Evolutionary conservation across 2,888 invertebrate species (phyloP).

Genomic region (Hermodice carunculata): DNA sequence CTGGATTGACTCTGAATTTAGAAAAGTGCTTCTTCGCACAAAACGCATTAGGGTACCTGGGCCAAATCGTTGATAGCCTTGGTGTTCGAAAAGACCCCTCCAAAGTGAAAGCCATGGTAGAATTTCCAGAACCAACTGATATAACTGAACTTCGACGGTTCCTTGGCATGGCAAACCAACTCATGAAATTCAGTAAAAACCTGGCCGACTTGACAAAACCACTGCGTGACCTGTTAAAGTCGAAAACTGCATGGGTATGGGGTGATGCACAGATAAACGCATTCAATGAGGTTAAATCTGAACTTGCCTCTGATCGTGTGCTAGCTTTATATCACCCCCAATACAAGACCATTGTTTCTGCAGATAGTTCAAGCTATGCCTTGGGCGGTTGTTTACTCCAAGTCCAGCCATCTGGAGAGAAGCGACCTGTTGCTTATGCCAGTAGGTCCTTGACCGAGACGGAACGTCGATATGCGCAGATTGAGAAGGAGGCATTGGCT

Average conservation of each 20-base stretch:
- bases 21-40: constrained; percentile 38
- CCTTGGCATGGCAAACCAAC: constrained; percentile 38
- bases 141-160: constrained; percentile 22
- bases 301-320: constrained; percentile 49
- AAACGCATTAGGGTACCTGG: constrained; percentile 28
- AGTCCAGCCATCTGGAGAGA: constrained; percentile 21
- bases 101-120: constrained; percentile 19
- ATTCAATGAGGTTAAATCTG: constrained; percentile 52
- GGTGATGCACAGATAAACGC: constrained; percentile 37
- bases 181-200: constrained; percentile 24
- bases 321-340: constrained; percentile 56
- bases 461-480: constrained; percentile 56
- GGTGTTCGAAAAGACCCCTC: constrained; percentile 29
- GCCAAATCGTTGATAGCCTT: constrained; percentile 27
- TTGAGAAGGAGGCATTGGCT: constrained; percentile 18
- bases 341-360: constrained; percentile 39
- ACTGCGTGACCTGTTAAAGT: constrained; percentile 25
- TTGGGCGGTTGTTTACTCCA: constrained; percentile 52
- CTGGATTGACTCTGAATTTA: constrained; percentile 35
- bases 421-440: constrained; percentile 61
- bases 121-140: constrained; percentile 23
- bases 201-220: constrained; percentile 27
- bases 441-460: constrained; percentile 51
- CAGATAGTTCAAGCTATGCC: constrained; percentile 61
- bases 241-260: constrained; percentile 28